Evolutionary conservation across 2,113 vertebrate species (phyloP), one percentile per base, ranked within the genome.

Genomic region (Hystrix cristata): DNA sequence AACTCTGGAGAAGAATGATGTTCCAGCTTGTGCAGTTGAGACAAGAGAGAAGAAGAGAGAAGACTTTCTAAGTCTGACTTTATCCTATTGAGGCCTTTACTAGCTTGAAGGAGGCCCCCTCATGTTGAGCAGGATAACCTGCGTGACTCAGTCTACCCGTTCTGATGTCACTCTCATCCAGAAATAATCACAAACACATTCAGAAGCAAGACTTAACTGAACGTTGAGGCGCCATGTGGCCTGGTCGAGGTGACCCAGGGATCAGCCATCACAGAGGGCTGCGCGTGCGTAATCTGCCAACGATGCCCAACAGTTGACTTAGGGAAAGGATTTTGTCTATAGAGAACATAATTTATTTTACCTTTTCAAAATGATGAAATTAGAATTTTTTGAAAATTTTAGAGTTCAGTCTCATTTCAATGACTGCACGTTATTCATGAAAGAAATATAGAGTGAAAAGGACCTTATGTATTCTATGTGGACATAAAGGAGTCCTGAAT

Each of bases 371-470:
- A 10, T 94, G 76, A 76, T 91, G 29, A 87, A 83, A 57, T 88
- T 59, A 48, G 4, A 60, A 38, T 92, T 71, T 97, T 87, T 29
- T 27, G 34, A 64, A 67, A 95, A 74, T 23, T 62, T 53, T 95
- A 62, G 31, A 93, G 79, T 79, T n/a, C 88, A 19, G 27, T 84
- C 5, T 93, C 57, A 60, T 72, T 91, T 86, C 94, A 18, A 74
- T 53, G 79, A 29, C 15, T 60, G 8, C 21, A 64, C 79, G 93
- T 87, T 94, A 80, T 67, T 93, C 12, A 80, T 55, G n/a, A 31
- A 92, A 74, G 34, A 83, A 76, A 34, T 65, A 21, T 48, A 55
- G 38, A 64, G 5, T 74, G 1, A 23, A 91, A 94, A 93, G 21
- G 48, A 64, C 0, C 18, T 27, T 60, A 12, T 64, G 10, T 65